Evolutionary conservation across 2,113 vertebrate genomes (phyloP), one percentile per base, ranked within the genome.

Genomic region (Mus spicilegus): DNA sequence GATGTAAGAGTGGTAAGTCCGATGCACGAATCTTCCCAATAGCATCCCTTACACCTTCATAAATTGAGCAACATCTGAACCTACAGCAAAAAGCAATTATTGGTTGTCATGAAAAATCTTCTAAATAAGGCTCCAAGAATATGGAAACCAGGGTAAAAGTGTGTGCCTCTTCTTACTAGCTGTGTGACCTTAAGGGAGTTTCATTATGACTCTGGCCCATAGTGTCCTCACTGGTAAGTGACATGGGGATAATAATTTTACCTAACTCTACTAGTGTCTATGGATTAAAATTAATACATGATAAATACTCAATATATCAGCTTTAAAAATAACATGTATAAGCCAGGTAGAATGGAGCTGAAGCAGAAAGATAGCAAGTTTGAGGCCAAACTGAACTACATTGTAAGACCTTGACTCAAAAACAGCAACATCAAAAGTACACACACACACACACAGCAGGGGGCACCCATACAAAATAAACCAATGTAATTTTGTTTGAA

Each of bases 291-390:
- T 30, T 78, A 92, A 49, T 19, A 75, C 28, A 85, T n/a, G 58
- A 67, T 75, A 89, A 96, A 84, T 88, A 56, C 39, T 33, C 39
- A 95, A n/a, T 63, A 87, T 80, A 78, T 87, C 89, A 42, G 78
- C 36, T 87, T 69, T 1, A 3, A 87, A 84, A 69, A 73, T n/a
- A 89, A n/a, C 28, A 86, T 14, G 30, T 54, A n/a, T 46, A 87
- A 87, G 33, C 46, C 42, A 75, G 54, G n/a, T 26, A 42, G 22
- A 22, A 17, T 42, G 51, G 24, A 73, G 9, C 36, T 30, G 24
- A 75, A 22, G 19, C 87, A 63, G 72, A 30, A 89, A 39, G n/a
- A 61, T 4, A 89, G 72, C 39, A 76, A 49, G n/a, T 42, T 73
- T 56, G 69, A 89, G 70, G 16, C n/a, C 54, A 89, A 24, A n/a